Conservation (phyloP, 2,797 vertebrate species). For the Euphonia xanthogaster region DNA sequence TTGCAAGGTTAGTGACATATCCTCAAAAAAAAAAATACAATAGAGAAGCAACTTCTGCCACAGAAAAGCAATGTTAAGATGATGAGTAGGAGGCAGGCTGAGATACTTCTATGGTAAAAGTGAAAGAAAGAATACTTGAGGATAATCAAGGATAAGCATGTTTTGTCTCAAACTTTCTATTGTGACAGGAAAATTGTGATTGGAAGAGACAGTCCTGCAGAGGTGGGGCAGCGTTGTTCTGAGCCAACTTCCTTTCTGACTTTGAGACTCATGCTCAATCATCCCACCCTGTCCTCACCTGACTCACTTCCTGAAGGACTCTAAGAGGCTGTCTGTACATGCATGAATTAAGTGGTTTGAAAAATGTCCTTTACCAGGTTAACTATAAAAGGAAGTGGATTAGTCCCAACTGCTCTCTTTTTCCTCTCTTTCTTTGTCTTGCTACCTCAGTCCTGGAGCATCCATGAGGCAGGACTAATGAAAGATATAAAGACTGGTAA, state of each 20-base stretch:
- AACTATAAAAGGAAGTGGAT: background rate
- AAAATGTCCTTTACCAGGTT: background rate
- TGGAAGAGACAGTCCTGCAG: background rate
- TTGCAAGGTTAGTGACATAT: background rate
- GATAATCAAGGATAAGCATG: background rate
- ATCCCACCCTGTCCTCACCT: too few species aligned
- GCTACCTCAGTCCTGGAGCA: background rate
- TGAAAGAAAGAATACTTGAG: background rate
- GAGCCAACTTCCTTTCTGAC: background rate
- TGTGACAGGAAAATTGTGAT: background rate
- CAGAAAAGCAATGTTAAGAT: background rate
- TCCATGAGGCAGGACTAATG: background rate
- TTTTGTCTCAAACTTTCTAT: background rate
- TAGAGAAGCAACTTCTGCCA: background rate
- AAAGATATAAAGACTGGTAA: background rate
- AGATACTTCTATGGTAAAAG: background rate
- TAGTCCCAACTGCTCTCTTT: background rate
- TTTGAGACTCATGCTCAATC: background rate
- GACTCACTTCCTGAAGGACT: background rate
- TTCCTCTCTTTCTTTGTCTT: background rate
- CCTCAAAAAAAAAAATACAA: background rate
- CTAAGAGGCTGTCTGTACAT: background rate
- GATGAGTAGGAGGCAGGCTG: background rate
- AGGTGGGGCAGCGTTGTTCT: rapidly evolving
- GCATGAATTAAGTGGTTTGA: background rate